These are phyloP conservation scores for Pristionchus exspectatus DNA, from an alignment of 2,888 invertebrate species.

Conservation along the genomic window DNA sequence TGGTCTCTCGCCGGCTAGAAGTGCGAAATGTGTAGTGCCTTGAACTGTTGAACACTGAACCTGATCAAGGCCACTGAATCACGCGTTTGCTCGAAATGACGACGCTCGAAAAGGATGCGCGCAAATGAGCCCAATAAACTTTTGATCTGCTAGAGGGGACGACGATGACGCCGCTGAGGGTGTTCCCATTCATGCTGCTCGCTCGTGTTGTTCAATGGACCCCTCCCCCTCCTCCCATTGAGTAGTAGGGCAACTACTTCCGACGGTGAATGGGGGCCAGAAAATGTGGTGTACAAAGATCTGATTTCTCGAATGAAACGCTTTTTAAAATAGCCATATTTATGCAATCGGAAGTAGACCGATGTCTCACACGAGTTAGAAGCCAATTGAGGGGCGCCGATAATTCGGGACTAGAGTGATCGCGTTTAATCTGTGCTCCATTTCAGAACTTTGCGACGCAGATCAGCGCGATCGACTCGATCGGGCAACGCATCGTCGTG, in stretches of 20 bases:
- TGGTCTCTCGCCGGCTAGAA: too few species aligned
- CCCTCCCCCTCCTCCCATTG: neutral
- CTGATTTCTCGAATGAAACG: neutral
- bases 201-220: too few species aligned
- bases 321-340: neutral
- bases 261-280: neutral
- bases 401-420: neutral
- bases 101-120: too few species aligned
- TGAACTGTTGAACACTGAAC: too few species aligned
- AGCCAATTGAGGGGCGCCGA: neutral
- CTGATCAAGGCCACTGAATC: too few species aligned
- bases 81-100: too few species aligned
- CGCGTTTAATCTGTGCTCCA: neutral
- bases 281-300: neutral
- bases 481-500: constrained; percentile 94
- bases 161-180: too few species aligned
- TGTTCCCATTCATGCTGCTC: too few species aligned
- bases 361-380: neutral
- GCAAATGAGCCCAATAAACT: too few species aligned
- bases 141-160: too few species aligned
- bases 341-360: neutral
- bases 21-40: too few species aligned
- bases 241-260: neutral
- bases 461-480: constrained; percentile 93
- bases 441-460: constrained; percentile 93